Evolutionary conservation across 2,888 invertebrate genomes (phyloP), one percentile per base, ranked within the genome.

Genomic region (Magallana nippona): DNA sequence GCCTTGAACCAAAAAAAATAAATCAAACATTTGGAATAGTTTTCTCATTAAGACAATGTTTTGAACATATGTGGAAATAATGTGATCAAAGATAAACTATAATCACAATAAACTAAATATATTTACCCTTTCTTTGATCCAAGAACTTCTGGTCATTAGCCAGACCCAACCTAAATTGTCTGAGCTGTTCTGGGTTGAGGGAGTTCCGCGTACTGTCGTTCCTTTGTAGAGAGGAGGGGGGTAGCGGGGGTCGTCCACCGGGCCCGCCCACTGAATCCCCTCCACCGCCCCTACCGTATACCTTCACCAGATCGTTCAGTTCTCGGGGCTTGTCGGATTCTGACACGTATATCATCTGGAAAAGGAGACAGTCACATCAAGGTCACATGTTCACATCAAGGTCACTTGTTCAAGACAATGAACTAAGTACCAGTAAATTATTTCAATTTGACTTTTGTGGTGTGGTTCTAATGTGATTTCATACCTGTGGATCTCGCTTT

Each of bases 121-220:
- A 5, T 44, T 44, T 8, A 44, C 79, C 79, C 58, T 79, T 19
- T 56, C 22, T 82, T 15, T 60, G 82, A 32, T 87, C 86, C 27
- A 88, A 77, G 22, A 87, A 86, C 78, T 84, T 81, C 63, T 82
- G 83, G 82, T 88, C 89, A 27, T 86, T 87, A n/a, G 87, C 86
- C n/a, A 89, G 77, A 3, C 88, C 89, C 57, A 89, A 87, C 56
- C 88, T 83, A 81, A 87, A 88, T 80, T 85, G 86, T 44, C 87
- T 85, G 77, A 84, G 82, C 62, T 88, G 88, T 27, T 86, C 87
- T 0, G 85, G 83, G 57, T 88, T 86, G 22, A 81, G 80, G 17
- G 55, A 77, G 0, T 79, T 83, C 13, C 82, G 83, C 11, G 79
- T 78, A 55, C 83, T 85, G 32, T 83, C 83, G 63, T 82, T 82